Base-by-base conservation (phyloP, 2,888 invertebrate genomes). In the Pachydiplax longipennis region DNA sequence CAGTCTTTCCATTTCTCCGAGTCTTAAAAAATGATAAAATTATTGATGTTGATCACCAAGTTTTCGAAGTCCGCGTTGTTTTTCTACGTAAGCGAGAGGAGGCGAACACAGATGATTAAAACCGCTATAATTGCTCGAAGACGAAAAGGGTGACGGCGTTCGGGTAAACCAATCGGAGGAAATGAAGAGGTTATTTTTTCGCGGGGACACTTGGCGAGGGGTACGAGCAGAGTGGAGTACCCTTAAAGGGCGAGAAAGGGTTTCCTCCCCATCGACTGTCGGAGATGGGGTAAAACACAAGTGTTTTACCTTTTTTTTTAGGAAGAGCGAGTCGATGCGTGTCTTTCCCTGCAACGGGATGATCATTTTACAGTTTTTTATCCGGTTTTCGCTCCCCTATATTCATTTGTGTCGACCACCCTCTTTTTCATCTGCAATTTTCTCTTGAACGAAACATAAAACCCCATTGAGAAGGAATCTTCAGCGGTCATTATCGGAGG, bases 111-210 rank as follows among this genome's bases (percentile, higher is more conserved):
- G 83, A 61, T 83, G 83, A 83, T 83, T 83, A 83, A 83, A 83
- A 53, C 37, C 83, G 58, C 58, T 83, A 58, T 83, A 83, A 61
- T 61, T 83, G 83, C 83, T 83, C 58, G 31, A 83, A 58, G 83
- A 61, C 83, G 83, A 58, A 37, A 61, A 61, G 83, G 25, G 53
- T 37, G 83, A 83, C 53, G 58, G 83, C 58, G 83, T 35, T 35
- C 35, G 35, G 35, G 83, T 83, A 35, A 12, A 13, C 31, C 58
- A 58, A 83, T 83, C 58, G 58, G 35, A 83, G 58, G 58, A 25
- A 83, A 83, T 83, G 83, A 83, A 83, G 83, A 58, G 83, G 58
- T 83, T 83, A 53, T 83, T 83, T 58, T 83, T 58, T 10, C 83
- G n/a, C 37, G 58, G 58, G 58, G 58, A 83, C 83, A 83, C 83